Evolutionary conservation across 1,140 invertebrate species (phyloP).

Genomic region (Trachymyrmex cornetzi): DNA sequence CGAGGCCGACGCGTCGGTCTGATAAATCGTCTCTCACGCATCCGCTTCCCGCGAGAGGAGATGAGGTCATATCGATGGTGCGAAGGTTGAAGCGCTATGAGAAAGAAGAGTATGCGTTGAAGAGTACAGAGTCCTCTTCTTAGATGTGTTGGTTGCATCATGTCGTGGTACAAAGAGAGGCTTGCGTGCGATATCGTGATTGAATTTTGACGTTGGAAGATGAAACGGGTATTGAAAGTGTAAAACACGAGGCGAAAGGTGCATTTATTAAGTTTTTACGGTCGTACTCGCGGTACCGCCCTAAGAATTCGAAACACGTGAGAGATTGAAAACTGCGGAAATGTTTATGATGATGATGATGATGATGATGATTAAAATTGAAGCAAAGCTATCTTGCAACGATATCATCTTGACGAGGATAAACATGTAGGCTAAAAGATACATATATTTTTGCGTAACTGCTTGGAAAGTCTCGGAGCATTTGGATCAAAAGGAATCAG

Average conservation of each 20-base stretch:
- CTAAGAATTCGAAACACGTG: neutral
- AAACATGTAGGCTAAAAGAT: neutral
- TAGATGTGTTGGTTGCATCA: neutral
- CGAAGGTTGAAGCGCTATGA: conserved; percentile 42
- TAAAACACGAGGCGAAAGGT: neutral
- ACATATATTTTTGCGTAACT: neutral
- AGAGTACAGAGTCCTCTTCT: conserved; percentile 15
- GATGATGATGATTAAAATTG: neutral
- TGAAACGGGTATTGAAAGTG: conserved; percentile 15
- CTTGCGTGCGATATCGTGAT: conserved; percentile 39
- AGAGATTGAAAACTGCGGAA: neutral
- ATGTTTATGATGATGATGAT: neutral
- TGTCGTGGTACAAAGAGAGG: conserved; percentile 33
- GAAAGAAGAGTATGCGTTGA: conserved; percentile 1
- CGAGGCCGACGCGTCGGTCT: conserved; percentile 29
- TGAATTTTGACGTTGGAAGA: conserved; percentile 47
- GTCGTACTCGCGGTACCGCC: neutral
- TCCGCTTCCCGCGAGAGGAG: conserved; percentile 55
- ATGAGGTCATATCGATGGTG: conserved; percentile 58
- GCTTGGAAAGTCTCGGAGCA: conserved; percentile 23
- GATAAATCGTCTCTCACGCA: conserved; percentile 70
- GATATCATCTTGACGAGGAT: neutral
- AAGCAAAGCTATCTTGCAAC: neutral
- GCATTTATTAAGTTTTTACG: conserved; percentile 30
- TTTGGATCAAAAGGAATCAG: conserved; percentile 30